Base-by-base conservation (phyloP, 1,140 invertebrate species). In the Drosophila seguyi region DNA sequence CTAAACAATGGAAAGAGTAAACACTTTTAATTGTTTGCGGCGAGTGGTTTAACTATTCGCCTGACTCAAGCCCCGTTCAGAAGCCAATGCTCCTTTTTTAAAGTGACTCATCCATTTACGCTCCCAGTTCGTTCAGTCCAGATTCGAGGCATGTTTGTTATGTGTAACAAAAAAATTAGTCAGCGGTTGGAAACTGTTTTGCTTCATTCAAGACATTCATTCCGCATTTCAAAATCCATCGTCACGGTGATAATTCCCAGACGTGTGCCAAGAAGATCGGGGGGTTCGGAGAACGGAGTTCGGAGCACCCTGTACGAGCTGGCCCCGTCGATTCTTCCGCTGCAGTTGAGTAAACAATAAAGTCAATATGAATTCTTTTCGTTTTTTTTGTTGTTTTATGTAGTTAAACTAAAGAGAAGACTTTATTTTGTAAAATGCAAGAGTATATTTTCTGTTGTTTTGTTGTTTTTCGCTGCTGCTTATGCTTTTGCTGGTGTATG, bases 361-460 rank as follows among this genome's bases (percentile, higher is more conserved):
- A 72, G 57, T 62, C 62, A 74, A 84, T 78, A 78, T 63, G 34
- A 27, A 36, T 72, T 29, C 34, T 55, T 44, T 47, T 44, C 20
- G 42, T 52, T 4, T 52, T 22, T 53, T 50, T 80, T 68, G 73
- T 83, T 45, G 47, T 76, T 79, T 77, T 69, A 80, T 88, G 69
- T 91, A 90, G 86, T 91, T 91, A 80, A 91, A 91, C 88, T 91
- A 91, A 91, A 87, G 86, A 87, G 86, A 90, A 90, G 88, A 91
- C 88, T 91, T 91, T 91, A 91, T 91, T 91, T 90, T 88, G 79
- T 88, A 88, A 88, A 90, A 90, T 90, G 86, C 86, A 90, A 91
- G 85, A 90, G 85, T 90, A 90, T 90, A 85, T 90, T 88, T 81
- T 38, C 5, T 38, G 31, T 34, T 34, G 34, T 86, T 53, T 76